phyloP scores from a whole-genome alignment of 30 jellyfish, hydroid and myxozoan species.

The Turritopsis dohrnii region DNA sequence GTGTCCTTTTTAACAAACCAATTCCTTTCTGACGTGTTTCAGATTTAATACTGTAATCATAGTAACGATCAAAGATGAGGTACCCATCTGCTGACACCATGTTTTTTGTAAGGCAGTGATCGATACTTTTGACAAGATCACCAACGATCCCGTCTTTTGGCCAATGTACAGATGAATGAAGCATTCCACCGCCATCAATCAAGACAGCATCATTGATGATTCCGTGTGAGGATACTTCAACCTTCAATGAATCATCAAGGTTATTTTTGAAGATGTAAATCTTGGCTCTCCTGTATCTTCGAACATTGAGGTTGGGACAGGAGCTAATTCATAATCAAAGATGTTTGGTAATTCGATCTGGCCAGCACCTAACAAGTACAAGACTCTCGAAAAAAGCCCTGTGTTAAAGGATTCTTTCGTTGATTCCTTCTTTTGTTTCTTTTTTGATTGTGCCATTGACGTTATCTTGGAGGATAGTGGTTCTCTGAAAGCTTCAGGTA shows the following conservation, averaged over 20 bases:
- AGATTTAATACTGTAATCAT: not conserved
- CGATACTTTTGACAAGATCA: not conserved
- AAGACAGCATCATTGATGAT: not conserved
- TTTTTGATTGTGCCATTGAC: not conserved
- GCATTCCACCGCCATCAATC: slow-evolving; percentile 3
- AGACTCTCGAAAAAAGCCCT: not conserved
- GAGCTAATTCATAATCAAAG: not conserved
- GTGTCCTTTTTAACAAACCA: not conserved
- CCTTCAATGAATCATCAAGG: not conserved
- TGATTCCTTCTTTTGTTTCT: not conserved
- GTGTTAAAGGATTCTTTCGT: not conserved
- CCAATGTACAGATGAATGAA: too few species aligned
- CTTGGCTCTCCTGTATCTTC: slow-evolving; percentile 19
- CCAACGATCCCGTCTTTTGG: not conserved
- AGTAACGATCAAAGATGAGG: not conserved
- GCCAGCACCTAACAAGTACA: not conserved
- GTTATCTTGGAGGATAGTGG: not conserved
- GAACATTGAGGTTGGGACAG: not conserved
- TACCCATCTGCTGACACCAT: not conserved
- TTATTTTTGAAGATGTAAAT: not conserved
- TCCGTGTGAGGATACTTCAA: not conserved
- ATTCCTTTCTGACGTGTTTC: not conserved
- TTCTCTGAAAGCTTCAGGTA: not conserved
- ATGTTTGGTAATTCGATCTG: not conserved
- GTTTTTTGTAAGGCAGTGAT: not conserved